These are phyloP conservation scores for Ladona fulva DNA, from an alignment of 1,140 invertebrate species.

Conservation along the genomic window DNA sequence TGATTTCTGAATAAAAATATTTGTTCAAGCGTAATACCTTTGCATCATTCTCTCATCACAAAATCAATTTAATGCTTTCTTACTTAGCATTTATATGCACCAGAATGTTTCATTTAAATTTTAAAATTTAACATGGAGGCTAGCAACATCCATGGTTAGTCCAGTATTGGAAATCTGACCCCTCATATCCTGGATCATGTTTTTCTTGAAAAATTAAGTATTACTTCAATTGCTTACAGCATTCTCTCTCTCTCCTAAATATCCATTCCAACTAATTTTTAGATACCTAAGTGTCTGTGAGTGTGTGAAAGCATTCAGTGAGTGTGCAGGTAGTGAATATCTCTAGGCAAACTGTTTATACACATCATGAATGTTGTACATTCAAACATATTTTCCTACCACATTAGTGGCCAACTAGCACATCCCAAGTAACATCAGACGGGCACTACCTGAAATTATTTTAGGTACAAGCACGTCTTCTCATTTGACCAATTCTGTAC, in stretches of 20 bases:
- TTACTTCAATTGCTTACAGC: background rate
- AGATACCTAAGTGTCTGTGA: conserved; percentile 9
- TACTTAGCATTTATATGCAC: background rate
- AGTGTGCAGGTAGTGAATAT: background rate
- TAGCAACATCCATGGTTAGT: background rate
- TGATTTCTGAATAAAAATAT: conserved; percentile 6
- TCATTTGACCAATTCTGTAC: background rate
- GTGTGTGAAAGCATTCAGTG: conserved; percentile 3
- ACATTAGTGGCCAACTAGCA: background rate
- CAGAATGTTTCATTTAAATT: background rate
- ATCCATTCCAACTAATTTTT: conserved; percentile 1
- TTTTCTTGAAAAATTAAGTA: background rate
- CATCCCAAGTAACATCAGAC: background rate
- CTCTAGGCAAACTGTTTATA: conserved; percentile 5
- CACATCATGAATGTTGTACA: conserved; percentile 6
- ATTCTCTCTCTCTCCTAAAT: background rate
- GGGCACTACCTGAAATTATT: background rate
- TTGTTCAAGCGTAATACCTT: conserved; percentile 1
- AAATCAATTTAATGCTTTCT: background rate
- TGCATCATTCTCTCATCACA: background rate
- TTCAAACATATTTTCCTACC: conserved; percentile 6
- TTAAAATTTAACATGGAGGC: background rate
- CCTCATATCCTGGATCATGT: background rate
- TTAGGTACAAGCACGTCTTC: background rate
- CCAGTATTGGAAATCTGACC: background rate